Evolutionary conservation across 2,888 invertebrate genomes (phyloP), one percentile per base, ranked within the genome.

Genomic region (Diaperis boleti): DNA sequence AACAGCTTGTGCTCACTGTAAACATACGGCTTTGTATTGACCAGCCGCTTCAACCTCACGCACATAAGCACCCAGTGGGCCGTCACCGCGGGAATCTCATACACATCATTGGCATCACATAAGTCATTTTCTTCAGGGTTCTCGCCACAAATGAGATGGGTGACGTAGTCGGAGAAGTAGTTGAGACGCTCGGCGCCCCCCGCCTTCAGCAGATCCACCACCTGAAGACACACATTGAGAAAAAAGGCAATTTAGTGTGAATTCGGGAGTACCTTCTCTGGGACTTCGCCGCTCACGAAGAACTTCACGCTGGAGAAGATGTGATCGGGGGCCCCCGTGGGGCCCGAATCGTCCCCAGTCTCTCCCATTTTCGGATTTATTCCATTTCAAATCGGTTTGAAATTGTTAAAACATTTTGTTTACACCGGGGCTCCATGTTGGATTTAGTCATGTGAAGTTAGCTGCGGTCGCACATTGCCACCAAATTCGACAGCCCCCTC

Each of bases 161-260:
- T 96, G 69, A 96, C 93, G 83, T 92, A 92, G 82, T 96, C 95
- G 65, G 94, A 92, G 73, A 95, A 89, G 83, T 95, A 97, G 73
- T 90, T 90, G 69, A 92, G 91, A 70, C 89, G 89, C 79, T 95
- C 94, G 14, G 93, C 97, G 54, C 96, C 96, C 68, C 95, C 94
- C 79, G 88, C 87, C 82, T 91, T 91, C 64, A 97, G 84, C 72
- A 94, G 83, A 74, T 87, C 86, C 77, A 90, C 83, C 76, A 93
- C 86, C 95, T 95, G 82, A 62, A 86, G 86, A 66, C 42, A 67
- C 64, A 62, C 7, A 11, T 13, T 41, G 1, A 42, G 1, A 59
- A 59, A 52, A 62, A 47, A 37, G 37, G 22, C 11, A 6, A 1
- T n/a, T n/a, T 5, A 35, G 11, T 33, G 17, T 26, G 22, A 15